These are phyloP conservation scores for Chelon auratus DNA, from an alignment of 2,797 vertebrate species.

Conservation along the genomic window DNA sequence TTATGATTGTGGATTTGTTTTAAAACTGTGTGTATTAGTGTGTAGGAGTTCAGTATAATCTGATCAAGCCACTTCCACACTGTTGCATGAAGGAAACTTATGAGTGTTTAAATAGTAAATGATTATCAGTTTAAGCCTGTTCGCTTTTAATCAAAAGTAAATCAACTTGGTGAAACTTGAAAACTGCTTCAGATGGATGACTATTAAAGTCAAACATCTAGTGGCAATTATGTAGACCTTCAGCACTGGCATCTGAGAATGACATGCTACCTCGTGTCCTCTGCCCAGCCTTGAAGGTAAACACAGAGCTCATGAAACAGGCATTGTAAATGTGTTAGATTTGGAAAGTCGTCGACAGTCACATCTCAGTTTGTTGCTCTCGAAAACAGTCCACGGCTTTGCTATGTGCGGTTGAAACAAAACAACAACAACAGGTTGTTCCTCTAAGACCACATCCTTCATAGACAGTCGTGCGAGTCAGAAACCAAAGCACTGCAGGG, in stretches of 20 bases:
- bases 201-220: neutral
- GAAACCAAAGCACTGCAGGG: constrained; percentile 21
- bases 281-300: neutral
- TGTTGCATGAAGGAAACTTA: neutral
- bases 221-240: too few species aligned
- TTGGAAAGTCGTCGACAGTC: neutral
- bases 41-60: neutral
- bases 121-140: neutral
- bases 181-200: neutral
- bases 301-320: too few species aligned
- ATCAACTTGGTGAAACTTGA: neutral
- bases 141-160: neutral
- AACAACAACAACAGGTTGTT: neutral
- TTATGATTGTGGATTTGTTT: neutral
- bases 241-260: neutral
- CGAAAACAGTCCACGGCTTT: too few species aligned
- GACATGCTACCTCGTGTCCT: too few species aligned
- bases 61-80: neutral
- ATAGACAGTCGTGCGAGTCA: constrained; percentile 7
- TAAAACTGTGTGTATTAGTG: neutral
- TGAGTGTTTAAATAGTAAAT: neutral
- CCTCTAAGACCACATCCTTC: constrained; percentile 5
- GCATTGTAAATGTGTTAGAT: neutral
- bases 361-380: neutral
- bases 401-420: neutral